Conservation (phyloP, 2,888 invertebrate genomes). For the Harpagoxenus sublaevis region DNA sequence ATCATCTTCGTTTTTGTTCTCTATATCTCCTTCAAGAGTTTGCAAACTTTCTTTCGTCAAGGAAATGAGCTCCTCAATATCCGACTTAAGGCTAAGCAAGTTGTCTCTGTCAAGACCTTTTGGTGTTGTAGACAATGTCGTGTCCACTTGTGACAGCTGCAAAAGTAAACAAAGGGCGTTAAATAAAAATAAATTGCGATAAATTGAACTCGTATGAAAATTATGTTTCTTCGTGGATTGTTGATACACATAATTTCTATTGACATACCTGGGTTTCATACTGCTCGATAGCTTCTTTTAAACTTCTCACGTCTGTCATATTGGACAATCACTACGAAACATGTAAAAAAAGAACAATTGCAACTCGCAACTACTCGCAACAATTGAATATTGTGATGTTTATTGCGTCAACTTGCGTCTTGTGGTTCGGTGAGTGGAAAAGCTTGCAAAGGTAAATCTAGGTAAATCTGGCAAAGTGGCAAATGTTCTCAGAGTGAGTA, state of each 20-base stretch:
- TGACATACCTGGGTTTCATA: constrained; percentile 82
- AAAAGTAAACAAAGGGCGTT: neutral
- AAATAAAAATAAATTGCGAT: neutral
- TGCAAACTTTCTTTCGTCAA: constrained; percentile 89
- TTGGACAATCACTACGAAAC: neutral
- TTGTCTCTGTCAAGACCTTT: constrained; percentile 88
- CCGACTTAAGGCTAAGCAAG: constrained; percentile 88
- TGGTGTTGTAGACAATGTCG: constrained; percentile 87
- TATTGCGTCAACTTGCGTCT: no score
- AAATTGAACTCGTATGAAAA: neutral
- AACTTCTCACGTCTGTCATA: constrained; percentile 78
- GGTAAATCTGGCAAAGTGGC: no score
- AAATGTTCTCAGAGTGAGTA: no score
- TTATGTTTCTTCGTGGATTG: neutral
- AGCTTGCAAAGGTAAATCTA: no score
- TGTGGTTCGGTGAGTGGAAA: no score
- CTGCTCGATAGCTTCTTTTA: constrained; percentile 78
- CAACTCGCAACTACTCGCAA: no score
- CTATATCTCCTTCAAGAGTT: constrained; percentile 71
- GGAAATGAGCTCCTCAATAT: constrained; percentile 90
- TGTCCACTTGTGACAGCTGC: constrained; percentile 89
- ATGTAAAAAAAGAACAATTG: neutral
- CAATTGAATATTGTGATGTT: no score
- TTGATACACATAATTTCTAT: neutral
- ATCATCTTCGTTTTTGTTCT: constrained; percentile 74